A percentile compares a stretch with the other conserved stretches of the same genome.
phyloP scores from a whole-genome alignment of 2,113 vertebrate genomes.

The Sphaerodactylus townsendi region DNA sequence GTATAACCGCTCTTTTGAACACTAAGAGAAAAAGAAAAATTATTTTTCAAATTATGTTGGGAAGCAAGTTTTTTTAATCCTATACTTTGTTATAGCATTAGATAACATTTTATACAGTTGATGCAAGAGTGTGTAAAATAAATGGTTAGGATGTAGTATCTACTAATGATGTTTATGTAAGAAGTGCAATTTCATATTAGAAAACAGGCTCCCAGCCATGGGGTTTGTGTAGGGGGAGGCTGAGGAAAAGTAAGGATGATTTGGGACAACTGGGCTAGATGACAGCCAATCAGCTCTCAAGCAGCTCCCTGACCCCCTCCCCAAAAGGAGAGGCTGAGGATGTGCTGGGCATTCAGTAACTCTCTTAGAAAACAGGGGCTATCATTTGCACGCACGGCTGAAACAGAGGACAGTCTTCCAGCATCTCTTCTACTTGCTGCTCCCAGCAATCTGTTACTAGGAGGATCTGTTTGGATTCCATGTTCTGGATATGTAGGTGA shows the following conservation, averaged over 20 bases:
- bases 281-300: too few species aligned
- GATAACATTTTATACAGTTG: neutral
- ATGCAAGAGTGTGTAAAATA: neutral
- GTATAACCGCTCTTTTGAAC: constrained; percentile 96
- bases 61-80: neutral
- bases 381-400: too few species aligned
- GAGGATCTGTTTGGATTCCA: neutral
- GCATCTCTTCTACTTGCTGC: too few species aligned
- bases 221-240: too few species aligned
- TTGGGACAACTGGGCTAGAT: too few species aligned
- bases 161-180: neutral
- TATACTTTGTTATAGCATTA: neutral
- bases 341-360: too few species aligned
- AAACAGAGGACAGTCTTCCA: too few species aligned
- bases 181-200: neutral
- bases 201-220: too few species aligned
- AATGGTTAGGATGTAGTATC: neutral
- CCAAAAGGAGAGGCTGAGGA: too few species aligned
- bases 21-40: constrained; percentile 76
- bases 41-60: constrained; percentile 13
- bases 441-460: neutral
- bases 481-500: neutral
- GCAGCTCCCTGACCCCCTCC: too few species aligned
- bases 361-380: too few species aligned
- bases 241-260: too few species aligned